Evolutionary conservation across 2,113 vertebrate species (phyloP), one percentile per base, ranked within the genome.

Genomic region (Ranitomeya variabilis): DNA sequence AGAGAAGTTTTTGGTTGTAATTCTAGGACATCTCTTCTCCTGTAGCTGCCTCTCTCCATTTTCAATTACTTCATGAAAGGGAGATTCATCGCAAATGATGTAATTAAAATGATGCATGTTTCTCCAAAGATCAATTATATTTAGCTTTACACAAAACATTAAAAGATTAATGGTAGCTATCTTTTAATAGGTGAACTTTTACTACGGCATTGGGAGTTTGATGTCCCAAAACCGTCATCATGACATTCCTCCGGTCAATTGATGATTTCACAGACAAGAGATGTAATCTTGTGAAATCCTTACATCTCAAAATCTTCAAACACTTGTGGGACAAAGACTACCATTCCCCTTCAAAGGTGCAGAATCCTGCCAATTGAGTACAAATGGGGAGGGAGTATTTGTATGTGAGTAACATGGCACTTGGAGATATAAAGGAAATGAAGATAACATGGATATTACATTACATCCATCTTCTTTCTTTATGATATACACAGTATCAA

Each of bases 241-340:
- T 83, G 60, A 83, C 57, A 81, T 66, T 64, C 19, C 59, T 66
- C 31, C 13, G 31, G 80, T 83, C 60, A 83, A 83, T 66, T 66
- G 16, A 66, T 66, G 19, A 83, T 83, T 83, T 66, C 60, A 83
- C 59, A 21, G 80, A 64, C 51, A 31, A 62, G 80, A 12, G 26
- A 62, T 59, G 26, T 62, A 62, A 19, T 81, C 57, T 62, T 62
- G 57, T 62, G 13, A 81, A 26, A 62, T 81, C 59, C 26, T 81
- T 62, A 37, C 79, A 80, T 80, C 79, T 26, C 60, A 15, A 31
- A 81, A 81, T 81, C 80, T 81, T 81, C 80, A 81, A 81, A 81
- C 80, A 81, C 80, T 81, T 81, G 57, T 31, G 55, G 59, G 57
- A 81, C 57, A 31, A 62, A 81, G 57, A 19, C 57, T 14, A 81